These are phyloP conservation scores for Sebastes schlegelii DNA, from an alignment of 2,113 vertebrate genomes.

Conservation along the genomic window DNA sequence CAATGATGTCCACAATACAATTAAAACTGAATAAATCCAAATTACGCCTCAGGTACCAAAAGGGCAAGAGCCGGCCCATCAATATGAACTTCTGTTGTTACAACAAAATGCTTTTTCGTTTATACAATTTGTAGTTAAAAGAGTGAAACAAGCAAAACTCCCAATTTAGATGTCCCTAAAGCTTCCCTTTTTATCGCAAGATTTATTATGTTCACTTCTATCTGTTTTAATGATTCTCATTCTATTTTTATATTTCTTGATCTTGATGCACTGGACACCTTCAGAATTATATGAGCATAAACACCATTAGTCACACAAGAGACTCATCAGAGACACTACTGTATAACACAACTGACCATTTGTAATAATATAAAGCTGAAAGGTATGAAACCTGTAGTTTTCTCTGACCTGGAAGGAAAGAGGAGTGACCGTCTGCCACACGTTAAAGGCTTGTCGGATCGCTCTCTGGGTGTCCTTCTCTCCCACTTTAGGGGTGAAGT, in stretches of 20 bases:
- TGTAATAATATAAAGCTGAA: neutral
- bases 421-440: conserved; percentile 97
- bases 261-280: neutral
- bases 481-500: conserved; percentile 98
- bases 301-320: too few relatives aligned
- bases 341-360: neutral
- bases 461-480: conserved; percentile 95
- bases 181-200: neutral
- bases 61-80: too few relatives aligned
- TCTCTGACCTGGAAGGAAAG: conserved; percentile 90
- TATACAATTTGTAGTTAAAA: too few relatives aligned
- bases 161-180: too few relatives aligned
- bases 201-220: neutral
- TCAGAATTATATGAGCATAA: neutral
- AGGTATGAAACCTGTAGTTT: too few relatives aligned
- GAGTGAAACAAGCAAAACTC: too few relatives aligned
- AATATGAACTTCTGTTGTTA: too few relatives aligned
- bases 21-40: too few relatives aligned
- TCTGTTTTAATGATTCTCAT: neutral
- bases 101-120: too few relatives aligned
- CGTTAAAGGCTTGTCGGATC: conserved; percentile 97
- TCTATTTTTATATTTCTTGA: neutral
- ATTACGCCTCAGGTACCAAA: too few relatives aligned
- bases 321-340: too few relatives aligned
- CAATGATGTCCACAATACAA: too few relatives aligned